These are phyloP conservation scores for Petrophora chlorosata DNA, from an alignment of 2,888 invertebrate genomes.

Conservation along the genomic window DNA sequence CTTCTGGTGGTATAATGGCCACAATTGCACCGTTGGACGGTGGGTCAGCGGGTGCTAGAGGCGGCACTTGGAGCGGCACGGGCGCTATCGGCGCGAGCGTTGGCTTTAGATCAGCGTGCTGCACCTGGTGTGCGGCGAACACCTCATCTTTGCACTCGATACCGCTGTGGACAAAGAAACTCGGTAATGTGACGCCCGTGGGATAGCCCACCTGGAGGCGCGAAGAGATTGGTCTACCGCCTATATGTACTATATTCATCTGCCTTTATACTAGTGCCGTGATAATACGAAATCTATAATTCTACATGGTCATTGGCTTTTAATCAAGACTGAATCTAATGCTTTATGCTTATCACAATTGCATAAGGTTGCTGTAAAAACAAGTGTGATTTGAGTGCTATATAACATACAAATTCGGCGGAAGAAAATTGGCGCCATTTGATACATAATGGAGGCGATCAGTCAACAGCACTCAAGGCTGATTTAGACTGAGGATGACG, in stretches of 20 bases:
- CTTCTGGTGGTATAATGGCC: conserved; percentile 62
- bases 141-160: conserved; percentile 91
- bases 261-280: conserved; percentile 46
- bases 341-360: conserved; percentile 1
- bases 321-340: neutral
- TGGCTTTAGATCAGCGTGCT: conserved; percentile 74
- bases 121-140: conserved; percentile 86
- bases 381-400: neutral
- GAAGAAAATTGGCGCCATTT: conserved; percentile 12
- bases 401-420: conserved; percentile 3
- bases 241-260: conserved; percentile 34
- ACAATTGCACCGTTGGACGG: conserved; percentile 68
- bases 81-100: conserved; percentile 49
- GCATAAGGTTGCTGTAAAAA: neutral
- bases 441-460: conserved; percentile 61
- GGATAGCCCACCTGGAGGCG: conserved; percentile 35
- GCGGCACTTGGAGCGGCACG: conserved; percentile 28
- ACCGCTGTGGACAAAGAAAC: conserved; percentile 85
- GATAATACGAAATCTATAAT: too few species aligned
- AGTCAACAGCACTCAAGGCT: conserved; percentile 73
- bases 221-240: conserved; percentile 46
- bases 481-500: conserved; percentile 34
- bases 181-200: conserved; percentile 52
- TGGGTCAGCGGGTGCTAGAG: conserved; percentile 49
- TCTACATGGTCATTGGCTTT: conserved; percentile 1